Evolutionary conservation across 35 echinoderm and acorn worm species (phyloP), one percentile per base, ranked within the genome.

Genomic region (Lytechinus pictus): DNA sequence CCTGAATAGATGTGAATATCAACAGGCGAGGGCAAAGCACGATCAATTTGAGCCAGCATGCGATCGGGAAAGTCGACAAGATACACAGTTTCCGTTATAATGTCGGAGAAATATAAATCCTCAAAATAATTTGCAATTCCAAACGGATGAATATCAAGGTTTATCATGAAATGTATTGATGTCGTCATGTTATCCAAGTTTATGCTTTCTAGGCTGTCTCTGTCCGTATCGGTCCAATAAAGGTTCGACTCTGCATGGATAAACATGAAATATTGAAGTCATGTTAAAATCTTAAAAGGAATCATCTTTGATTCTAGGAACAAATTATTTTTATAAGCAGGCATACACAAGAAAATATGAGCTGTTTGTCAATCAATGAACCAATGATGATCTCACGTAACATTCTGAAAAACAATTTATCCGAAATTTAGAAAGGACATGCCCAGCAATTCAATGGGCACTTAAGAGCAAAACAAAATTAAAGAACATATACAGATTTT

Each of bases 1-100:
- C 88, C 88, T 90, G 88, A 28, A 54, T 90, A 90, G 88, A 90
- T 90, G 28, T 90, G 88, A 12, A 90, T 90, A 21, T 90, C 88
- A 4, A 14, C 52, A 52, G 88, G 88, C 1, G 88, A 52, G 10
- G 29, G 88, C 88, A 90, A 90, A 44, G 10, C 12, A 52, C 10
- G 10, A 44, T 52, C 52, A 28, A 90, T 12, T 6, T 9, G 52
- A 90, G 10, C 10, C 4, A 90, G 29, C 3, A 0, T 29, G 24
- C 7, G 8, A 21, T 27, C n/a, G 4, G 88, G 52, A 90, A 12
- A 13, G 52, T 90, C 88, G 13, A 21, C 88, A 14, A 4, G 10
- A 90, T 52, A 44, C 29, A 90, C 29, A 12, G 10, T 21, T 28
- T 90, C 88, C 14, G 52, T 13, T 28, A 52, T 52, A 12, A 44